Base-by-base conservation (phyloP, 2,888 invertebrate genomes). In the Drosophila suboccidentalis region DNA sequence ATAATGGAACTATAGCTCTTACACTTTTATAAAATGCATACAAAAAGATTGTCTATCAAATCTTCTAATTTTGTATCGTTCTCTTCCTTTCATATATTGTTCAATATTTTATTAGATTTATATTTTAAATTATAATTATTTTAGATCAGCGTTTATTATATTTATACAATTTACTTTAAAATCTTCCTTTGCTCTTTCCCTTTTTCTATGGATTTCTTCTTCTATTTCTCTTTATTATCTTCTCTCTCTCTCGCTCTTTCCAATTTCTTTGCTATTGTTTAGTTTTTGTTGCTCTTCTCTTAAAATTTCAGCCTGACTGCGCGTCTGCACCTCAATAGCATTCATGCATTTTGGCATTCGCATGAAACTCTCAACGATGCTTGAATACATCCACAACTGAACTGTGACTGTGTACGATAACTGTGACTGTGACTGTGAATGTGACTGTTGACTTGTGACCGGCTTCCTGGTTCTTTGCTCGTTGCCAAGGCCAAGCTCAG, bases 331-430 rank as follows among this genome's bases (percentile, higher is more conserved):
- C 70, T 59, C 17, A 50, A 26, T 59, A 55, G 70, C 74, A 70
- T 71, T 63, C 59, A 63, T 49, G 72, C 69, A 72, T 60, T 71
- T 71, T 55, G 71, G 63, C 67, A 82, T 83, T 82, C 78, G 69
- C 73, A 51, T 64, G 74, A 80, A 82, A 66, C 78, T 80, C 60
- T 76, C 82, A 78, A 66, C 82, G 70, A 80, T 73, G 78, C 82
- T 53, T 82, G 65, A 82, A 79, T 17, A 53, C 65, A 54, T 62
- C 58, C 46, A 41, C 72, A 80, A 63, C 58, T 75, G 49, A 58
- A 41, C 71, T 75, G 72, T 71, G 58, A 72, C 73, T 71, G 53
- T 4, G n/a, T 15, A 29, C 39, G 26, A 6, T 50, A 51, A 58
- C 73, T 54, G 72, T 13, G 41, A 73, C 60, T 65, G 55, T 3